Evolutionary conservation across 2,113 vertebrate genomes (phyloP), one percentile per base, ranked within the genome.

Genomic region (Oreochromis spilurus): DNA sequence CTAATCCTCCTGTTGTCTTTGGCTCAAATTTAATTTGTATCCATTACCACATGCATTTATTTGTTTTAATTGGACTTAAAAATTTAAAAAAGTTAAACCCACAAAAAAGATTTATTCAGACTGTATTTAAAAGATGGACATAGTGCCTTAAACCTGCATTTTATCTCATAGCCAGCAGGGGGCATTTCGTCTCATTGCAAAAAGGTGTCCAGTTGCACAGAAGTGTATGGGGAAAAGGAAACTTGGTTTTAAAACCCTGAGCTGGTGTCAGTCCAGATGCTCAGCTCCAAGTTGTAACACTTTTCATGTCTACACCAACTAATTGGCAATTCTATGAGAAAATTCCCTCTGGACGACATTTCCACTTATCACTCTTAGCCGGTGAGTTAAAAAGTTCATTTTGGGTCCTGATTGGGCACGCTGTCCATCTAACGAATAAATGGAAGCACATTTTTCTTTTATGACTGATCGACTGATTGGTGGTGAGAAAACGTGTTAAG

Each of bases 101-200:
- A 62, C 58, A n/a, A 29, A 31, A 19, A 72, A 24, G 3, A 77
- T 77, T 77, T 50, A 5, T 77, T 77, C 24, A 50, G 43, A 50
- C 70, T 50, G 70, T 75, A 29, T 75, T 19, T 52, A 77, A 77
- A 77, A 52, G 45, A 77, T 34, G 72, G 45, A 52, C 17, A 2
- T 77, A 0, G 72, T 34, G 45, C 72, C 45, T 77, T 77, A 77
- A 77, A 77, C 4, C 26, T 50, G 24, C 45, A 77, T 31, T 77
- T 50, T 77, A 50, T 12, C 16, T 50, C 16, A 31, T 77, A 19
- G 6, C 17, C 72, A 77, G 43, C 72, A 52, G 72, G 72, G 45
- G 45, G 9, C 45, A 29, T 24, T 24, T 70, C 0, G 4, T 43
- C 65, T 43, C 0, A 0, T 70, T 43, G 7, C 3, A 70, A 70